Evolutionary conservation across 2,113 vertebrate species (phyloP).

Genomic region (Polypterus senegalus): DNA sequence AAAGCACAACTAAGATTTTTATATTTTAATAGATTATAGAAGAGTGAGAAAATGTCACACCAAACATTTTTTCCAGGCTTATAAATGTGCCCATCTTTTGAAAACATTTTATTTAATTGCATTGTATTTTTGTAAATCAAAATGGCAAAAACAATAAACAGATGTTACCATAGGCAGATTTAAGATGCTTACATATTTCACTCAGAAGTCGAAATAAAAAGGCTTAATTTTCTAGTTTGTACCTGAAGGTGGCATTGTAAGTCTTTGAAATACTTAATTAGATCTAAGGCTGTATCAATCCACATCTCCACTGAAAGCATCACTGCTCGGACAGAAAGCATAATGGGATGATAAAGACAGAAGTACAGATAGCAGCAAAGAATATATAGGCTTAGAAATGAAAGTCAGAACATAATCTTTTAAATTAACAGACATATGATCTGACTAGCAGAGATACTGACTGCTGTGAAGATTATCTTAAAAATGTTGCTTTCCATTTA

Average conservation of each 20-base stretch:
- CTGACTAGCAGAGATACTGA: slow-evolving; percentile 5
- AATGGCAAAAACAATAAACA: too few relatives aligned
- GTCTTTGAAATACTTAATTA: slow-evolving; percentile 18
- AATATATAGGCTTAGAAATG: neutral
- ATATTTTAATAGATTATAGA: too few relatives aligned
- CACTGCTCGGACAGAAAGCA: slow-evolving; percentile 14
- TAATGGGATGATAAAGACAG: slow-evolving; percentile 5
- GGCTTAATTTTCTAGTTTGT: too few relatives aligned
- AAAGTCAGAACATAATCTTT: slow-evolving; percentile 1
- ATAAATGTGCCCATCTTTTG: too few relatives aligned
- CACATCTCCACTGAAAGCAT: slow-evolving; percentile 4
- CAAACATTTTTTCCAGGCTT: too few relatives aligned
- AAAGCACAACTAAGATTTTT: too few relatives aligned
- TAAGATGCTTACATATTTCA: too few relatives aligned
- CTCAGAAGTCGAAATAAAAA: too few relatives aligned
- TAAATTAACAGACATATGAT: slow-evolving; percentile 7
- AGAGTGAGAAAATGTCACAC: too few relatives aligned
- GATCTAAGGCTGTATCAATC: neutral
- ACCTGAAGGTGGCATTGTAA: slow-evolving; percentile 6
- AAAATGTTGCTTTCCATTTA: neutral
- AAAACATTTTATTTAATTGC: too few relatives aligned
- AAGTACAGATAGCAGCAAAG: slow-evolving; percentile 9
- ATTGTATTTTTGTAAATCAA: too few relatives aligned
- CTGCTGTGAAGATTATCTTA: slow-evolving; percentile 7
- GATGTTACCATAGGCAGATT: too few relatives aligned